Evolutionary conservation across 2,797 vertebrate genomes (phyloP).

Genomic region (Tenualosa thibaudeaui): DNA sequence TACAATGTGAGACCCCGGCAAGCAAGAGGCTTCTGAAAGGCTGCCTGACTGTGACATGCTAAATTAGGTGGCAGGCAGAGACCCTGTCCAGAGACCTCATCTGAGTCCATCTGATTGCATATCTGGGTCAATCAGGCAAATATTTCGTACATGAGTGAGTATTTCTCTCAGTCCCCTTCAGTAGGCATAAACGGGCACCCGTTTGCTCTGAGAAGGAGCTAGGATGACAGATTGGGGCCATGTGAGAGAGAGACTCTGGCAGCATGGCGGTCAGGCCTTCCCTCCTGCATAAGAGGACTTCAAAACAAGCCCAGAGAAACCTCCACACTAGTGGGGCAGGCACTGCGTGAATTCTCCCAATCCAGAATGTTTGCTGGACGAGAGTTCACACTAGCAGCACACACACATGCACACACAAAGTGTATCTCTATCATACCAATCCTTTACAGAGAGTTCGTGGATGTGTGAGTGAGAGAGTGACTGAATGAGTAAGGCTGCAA

Average conservation of each 20-base stretch:
- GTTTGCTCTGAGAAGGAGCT: slow-evolving; percentile 47
- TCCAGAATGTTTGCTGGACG: background rate
- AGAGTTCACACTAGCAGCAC: slow-evolving; percentile 4
- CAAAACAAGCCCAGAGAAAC: background rate
- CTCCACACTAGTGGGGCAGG: background rate
- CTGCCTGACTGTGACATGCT: background rate
- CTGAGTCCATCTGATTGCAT: slow-evolving; percentile 41
- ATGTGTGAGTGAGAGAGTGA: background rate
- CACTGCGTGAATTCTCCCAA: background rate
- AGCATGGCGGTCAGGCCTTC: background rate
- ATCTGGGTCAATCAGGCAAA: slow-evolving; percentile 50
- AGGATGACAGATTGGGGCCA: slow-evolving; percentile 55
- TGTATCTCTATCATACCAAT: background rate
- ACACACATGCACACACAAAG: background rate
- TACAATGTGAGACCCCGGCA: slow-evolving; percentile 60
- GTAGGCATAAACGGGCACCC: slow-evolving; percentile 39
- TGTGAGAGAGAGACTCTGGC: background rate
- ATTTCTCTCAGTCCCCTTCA: slow-evolving; percentile 33
- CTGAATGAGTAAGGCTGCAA: background rate
- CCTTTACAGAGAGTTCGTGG: background rate
- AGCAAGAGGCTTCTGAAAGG: slow-evolving; percentile 56
- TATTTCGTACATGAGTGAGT: slow-evolving; percentile 42
- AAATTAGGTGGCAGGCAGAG: background rate
- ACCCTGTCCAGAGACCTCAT: slow-evolving; percentile 3
- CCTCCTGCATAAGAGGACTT: background rate